Percentiles rank a stretch among this genome's conserved stretches.
These are phyloP conservation scores for Galaxea fascicularis DNA, from an alignment of 92 coral and sea anemone species.

Conservation along the genomic window DNA sequence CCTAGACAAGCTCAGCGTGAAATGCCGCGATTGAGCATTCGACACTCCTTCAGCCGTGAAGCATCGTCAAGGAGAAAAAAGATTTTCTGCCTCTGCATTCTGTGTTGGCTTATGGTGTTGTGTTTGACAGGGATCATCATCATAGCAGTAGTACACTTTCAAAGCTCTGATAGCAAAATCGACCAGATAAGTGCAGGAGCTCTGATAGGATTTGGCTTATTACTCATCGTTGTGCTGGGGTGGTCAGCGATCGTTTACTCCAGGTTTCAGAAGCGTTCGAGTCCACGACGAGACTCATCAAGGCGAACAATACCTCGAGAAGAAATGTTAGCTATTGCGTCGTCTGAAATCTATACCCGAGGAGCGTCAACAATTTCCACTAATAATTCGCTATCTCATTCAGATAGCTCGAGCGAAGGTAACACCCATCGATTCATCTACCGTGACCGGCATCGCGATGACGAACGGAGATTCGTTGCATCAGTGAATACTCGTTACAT, in stretches of 20 bases:
- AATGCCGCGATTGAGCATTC: background rate
- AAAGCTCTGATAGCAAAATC: slow-evolving; percentile 28
- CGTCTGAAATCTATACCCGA: slow-evolving; percentile 18
- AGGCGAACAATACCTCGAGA: background rate
- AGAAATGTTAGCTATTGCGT: slow-evolving; percentile 31
- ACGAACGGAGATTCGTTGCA: slow-evolving; percentile 29
- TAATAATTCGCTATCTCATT: slow-evolving; percentile 21
- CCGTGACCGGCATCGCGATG: slow-evolving; percentile 38
- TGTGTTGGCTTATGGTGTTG: slow-evolving; percentile 35
- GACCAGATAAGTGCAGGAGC: slow-evolving; percentile 43
- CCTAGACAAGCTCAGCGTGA: slow-evolving; percentile 4
- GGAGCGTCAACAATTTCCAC: slow-evolving; percentile 51
- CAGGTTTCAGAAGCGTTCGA: slow-evolving; percentile 28
- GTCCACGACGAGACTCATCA: slow-evolving; percentile 4
- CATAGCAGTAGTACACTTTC: slow-evolving; percentile 48
- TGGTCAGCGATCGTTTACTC: slow-evolving; percentile 40
- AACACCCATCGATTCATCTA: background rate
- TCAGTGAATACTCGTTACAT: slow-evolving; percentile 11
- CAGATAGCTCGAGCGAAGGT: slow-evolving; percentile 18
- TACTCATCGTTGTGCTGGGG: slow-evolving; percentile 31
- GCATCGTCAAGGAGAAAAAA: slow-evolving; percentile 23
- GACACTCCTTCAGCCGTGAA: slow-evolving; percentile 16
- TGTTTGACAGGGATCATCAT: slow-evolving; percentile 36
- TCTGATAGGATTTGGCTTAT: slow-evolving; percentile 35
- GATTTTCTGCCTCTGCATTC: slow-evolving; percentile 33